phyloP scores from a whole-genome alignment of 2,888 invertebrate species.

The Harpalus rubripes region DNA sequence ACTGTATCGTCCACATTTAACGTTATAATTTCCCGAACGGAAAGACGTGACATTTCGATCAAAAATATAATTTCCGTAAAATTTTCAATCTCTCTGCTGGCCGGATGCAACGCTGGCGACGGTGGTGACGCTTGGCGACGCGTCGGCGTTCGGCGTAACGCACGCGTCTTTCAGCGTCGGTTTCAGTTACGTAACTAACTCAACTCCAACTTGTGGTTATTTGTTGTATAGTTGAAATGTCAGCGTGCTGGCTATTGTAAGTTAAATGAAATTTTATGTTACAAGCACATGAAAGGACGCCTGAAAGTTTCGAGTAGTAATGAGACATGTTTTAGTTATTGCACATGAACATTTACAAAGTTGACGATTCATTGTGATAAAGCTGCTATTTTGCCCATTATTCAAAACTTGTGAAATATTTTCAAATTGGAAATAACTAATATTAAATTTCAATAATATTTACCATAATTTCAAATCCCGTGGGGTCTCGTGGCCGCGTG shows the following conservation, averaged over 20 bases:
- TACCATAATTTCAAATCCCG: background rate
- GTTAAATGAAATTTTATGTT: slow-evolving; percentile 40
- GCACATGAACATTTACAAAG: background rate
- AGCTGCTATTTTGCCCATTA: background rate
- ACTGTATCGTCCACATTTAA: slow-evolving; percentile 52
- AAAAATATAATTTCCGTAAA: slow-evolving; percentile 65
- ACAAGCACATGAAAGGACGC: slow-evolving; percentile 2
- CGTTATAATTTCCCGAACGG: slow-evolving; percentile 59
- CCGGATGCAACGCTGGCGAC: slow-evolving; percentile 45
- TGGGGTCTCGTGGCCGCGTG: too few species aligned
- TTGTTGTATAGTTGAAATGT: slow-evolving; percentile 43
- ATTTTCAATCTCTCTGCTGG: slow-evolving; percentile 61
- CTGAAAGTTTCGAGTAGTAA: slow-evolving; percentile 7
- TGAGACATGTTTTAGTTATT: slow-evolving; percentile 3
- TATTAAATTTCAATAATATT: background rate
- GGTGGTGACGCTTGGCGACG: slow-evolving; percentile 10
- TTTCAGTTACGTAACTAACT: background rate
- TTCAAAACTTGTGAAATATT: background rate
- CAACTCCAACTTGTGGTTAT: background rate
- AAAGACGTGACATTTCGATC: slow-evolving; percentile 63
- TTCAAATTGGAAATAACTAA: background rate
- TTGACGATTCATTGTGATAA: background rate
- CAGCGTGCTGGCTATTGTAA: slow-evolving; percentile 8
- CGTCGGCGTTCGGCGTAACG: slow-evolving; percentile 5
- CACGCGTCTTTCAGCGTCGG: slow-evolving; percentile 37